A percentile compares a stretch with the other conserved stretches of the same genome.
phyloP scores from a whole-genome alignment of 2,888 invertebrate genomes.

The Elmis aenea region DNA sequence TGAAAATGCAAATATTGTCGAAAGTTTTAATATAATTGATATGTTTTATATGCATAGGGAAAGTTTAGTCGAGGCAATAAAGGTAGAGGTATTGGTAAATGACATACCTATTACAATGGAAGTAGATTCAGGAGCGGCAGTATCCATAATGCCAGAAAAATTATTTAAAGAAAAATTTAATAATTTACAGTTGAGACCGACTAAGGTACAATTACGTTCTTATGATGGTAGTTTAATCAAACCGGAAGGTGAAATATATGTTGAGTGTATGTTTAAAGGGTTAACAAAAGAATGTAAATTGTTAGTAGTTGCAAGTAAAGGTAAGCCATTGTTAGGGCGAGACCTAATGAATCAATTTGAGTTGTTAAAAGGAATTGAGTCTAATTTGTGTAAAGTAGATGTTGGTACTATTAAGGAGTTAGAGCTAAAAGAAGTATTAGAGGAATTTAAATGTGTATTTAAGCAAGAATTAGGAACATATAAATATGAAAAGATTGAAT shows the following conservation, averaged over 20 bases:
- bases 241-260: conserved; percentile 5
- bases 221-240: conserved; percentile 3
- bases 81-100: conserved; percentile 4
- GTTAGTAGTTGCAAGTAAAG: conserved; percentile 4
- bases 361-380: too few relatives aligned
- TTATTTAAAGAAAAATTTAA: conserved; percentile 8
- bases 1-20: conserved; percentile 3
- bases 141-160: conserved; percentile 3
- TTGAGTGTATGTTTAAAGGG: conserved; percentile 2
- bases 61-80: conserved; percentile 6
- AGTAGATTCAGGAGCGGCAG: conserved; percentile 9
- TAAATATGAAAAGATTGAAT: too few relatives aligned
- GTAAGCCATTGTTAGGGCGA: conserved; percentile 7
- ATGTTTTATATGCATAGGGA: too few relatives aligned
- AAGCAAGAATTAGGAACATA: too few relatives aligned
- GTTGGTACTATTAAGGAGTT: conserved; percentile 5
- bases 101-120: conserved; percentile 5
- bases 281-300: conserved; percentile 3
- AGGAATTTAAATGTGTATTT: too few relatives aligned
- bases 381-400: conserved; percentile 7
- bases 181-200: conserved; percentile 3
- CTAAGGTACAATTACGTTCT: conserved; percentile 1
- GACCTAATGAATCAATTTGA: conserved; percentile 8
- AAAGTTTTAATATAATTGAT: too few relatives aligned
- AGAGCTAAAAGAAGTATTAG: conserved; percentile 14